Evolutionary conservation across 2,888 invertebrate genomes (phyloP), one percentile per base, ranked within the genome.

Genomic region (Bimastos eiseni): DNA sequence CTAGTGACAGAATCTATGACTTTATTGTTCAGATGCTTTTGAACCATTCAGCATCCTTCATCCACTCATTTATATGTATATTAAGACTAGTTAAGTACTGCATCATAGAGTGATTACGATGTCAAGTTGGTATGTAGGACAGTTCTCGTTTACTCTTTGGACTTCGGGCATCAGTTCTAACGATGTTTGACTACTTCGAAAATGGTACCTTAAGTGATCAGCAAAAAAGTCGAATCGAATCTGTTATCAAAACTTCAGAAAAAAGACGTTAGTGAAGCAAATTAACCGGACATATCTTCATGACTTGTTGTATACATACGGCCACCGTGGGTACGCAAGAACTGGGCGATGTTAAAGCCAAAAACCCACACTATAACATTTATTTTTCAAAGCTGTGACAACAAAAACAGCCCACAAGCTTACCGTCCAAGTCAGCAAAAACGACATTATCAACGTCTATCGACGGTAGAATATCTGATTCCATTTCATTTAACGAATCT

Each of bases 371-470:
- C n/a, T 11, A 70, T 70, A 70, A 70, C 30, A 30, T n/a, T 70
- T n/a, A 70, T 6, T 70, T 70, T 8, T n/a, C 70, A 70, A 70
- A 70, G n/a, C 30, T 70, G 0, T 70, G n/a, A 70, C 4, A n/a
- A 86, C 36, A 1, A 34, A 86, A 86, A 86, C 37, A 86, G 86
- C 34, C 19, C 34, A 19, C 34, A 86, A 37, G 36, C 86, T 37
- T 21, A 86, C 86, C 86, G 86, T 86, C 86, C 37, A 86, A 37
- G 36, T 86, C 86, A 37, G 36, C 86, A 37, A 86, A 86, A 19
- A 86, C 86, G 86, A 4, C 86, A 86, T 86, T 86, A 70, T 70
- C 70, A 70, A 70, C 70, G 70, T 70, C 70, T 70, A 70, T 70
- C 70, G 70, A 70, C 70, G 70, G 70, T 70, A 70, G 70, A 36